Percentiles rank a stretch among this genome's conserved stretches.
Conservation (phyloP, 2,888 invertebrate species). For the Aleiodes leptofemur region DNA sequence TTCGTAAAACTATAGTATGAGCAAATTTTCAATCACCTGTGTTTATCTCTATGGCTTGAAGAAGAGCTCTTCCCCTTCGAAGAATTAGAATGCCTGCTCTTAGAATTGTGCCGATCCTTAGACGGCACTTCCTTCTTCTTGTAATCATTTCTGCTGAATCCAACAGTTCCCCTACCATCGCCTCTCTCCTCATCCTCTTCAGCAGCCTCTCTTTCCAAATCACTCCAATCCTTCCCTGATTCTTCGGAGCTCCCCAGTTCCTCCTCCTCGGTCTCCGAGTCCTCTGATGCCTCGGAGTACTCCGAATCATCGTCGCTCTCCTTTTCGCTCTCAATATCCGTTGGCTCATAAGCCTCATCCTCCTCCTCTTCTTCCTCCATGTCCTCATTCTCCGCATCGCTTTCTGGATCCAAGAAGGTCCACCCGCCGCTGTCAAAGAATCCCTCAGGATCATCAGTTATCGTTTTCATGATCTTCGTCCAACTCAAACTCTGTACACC, state of each 20-base stretch:
- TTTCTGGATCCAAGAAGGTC: conserved; percentile 98
- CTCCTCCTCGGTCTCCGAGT: conserved; percentile 81
- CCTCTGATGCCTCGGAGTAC: conserved; percentile 92
- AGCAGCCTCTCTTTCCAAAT: conserved; percentile 96
- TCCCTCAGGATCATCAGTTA: conserved; percentile 97
- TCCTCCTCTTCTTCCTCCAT: conserved; percentile 80
- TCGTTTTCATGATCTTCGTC: conserved; percentile 99
- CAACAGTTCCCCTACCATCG: conserved; percentile 73
- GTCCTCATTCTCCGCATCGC: conserved; percentile 82
- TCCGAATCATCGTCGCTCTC: conserved; percentile 93
- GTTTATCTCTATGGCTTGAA: conserved; percentile 72
- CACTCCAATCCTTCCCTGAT: conserved; percentile 99
- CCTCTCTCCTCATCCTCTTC: conserved; percentile 90
- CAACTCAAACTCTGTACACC: conserved; percentile 99
- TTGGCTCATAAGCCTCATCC: conserved; percentile 80
- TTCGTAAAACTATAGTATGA: too few species aligned
- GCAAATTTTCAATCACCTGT: conserved; percentile 70
- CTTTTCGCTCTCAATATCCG: conserved; percentile 87
- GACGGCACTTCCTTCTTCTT: conserved; percentile 71
- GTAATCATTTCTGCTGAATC: conserved; percentile 66
- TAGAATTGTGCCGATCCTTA: conserved; percentile 70
- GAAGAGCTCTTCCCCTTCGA: conserved; percentile 73
- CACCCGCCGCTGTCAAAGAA: conserved; percentile 99
- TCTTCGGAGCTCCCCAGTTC: conserved; percentile 92
- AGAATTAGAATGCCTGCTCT: conserved; percentile 71